phyloP scores from a whole-genome alignment of 1,140 invertebrate species.

The Xylocopa sonorina region DNA sequence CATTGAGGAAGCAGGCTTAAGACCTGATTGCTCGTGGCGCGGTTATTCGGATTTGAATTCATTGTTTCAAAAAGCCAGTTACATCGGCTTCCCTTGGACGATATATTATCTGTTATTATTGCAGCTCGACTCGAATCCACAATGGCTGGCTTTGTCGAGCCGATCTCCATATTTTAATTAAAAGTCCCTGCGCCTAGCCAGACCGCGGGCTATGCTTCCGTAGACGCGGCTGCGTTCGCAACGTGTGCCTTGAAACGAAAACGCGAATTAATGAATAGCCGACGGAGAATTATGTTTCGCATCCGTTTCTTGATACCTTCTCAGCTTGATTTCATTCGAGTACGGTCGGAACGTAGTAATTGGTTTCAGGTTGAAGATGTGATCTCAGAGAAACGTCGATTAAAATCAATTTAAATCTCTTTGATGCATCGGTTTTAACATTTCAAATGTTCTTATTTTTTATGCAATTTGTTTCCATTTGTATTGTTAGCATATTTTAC shows the following conservation, averaged over 20 bases:
- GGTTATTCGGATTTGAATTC: constrained; percentile 75
- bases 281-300: not conserved
- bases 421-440: no score
- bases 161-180: constrained; percentile 81
- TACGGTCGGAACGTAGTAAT: no score
- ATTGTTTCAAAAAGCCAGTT: constrained; percentile 76
- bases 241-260: constrained; percentile 5
- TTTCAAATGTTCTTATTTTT: no score
- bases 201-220: constrained; percentile 39
- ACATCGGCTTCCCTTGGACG: constrained; percentile 67
- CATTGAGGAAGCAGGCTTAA: constrained; percentile 43
- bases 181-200: constrained; percentile 66
- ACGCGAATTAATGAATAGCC: not conserved
- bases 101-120: constrained; percentile 81
- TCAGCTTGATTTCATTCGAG: not conserved
- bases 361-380: no score
- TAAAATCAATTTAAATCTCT: no score
- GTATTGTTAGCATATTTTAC: no score
- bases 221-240: constrained; percentile 11
- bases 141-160: constrained; percentile 73
- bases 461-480: no score
- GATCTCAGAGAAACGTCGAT: no score
- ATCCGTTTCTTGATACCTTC: not conserved
- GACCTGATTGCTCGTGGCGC: constrained; percentile 73
- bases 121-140: constrained; percentile 73